These are phyloP conservation scores for Tichodroma muraria DNA, from an alignment of 2,113 vertebrate genomes.

Conservation along the genomic window DNA sequence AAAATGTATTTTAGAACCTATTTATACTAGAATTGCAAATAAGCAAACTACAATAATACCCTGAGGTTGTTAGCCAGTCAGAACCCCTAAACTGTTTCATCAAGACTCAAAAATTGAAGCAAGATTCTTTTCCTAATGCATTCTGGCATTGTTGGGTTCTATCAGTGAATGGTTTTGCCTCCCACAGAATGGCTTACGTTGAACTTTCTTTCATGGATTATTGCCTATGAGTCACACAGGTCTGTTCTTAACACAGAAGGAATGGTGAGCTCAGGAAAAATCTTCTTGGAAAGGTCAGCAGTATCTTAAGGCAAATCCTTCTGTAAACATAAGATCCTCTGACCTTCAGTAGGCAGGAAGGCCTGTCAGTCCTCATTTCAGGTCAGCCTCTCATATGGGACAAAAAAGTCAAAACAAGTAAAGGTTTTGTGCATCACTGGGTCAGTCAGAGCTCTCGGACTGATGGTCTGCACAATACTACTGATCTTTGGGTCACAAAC, in stretches of 20 bases:
- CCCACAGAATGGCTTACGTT: not conserved
- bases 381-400: not conserved
- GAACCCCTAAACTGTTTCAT: not conserved
- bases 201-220: not conserved
- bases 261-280: not conserved
- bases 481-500: not conserved
- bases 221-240: slow-evolving; percentile 11
- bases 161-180: not conserved
- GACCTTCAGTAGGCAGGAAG: slow-evolving; percentile 37
- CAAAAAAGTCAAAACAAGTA: slow-evolving; percentile 10
- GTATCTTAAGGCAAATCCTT: slow-evolving; percentile 69
- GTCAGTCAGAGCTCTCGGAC: not conserved
- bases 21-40: not conserved
- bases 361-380: slow-evolving; percentile 65
- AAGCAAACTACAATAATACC: not conserved
- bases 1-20: not conserved
- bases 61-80: not conserved
- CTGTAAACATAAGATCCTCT: slow-evolving; percentile 40
- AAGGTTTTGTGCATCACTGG: not conserved
- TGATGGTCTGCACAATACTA: not conserved
- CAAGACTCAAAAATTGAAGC: not conserved
- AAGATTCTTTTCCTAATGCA: not conserved
- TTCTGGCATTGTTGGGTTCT: not conserved
- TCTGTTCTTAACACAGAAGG: not conserved
- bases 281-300: slow-evolving; percentile 70